phyloP scores from a whole-genome alignment of 1,140 invertebrate genomes.

The Chymomyza costata region DNA sequence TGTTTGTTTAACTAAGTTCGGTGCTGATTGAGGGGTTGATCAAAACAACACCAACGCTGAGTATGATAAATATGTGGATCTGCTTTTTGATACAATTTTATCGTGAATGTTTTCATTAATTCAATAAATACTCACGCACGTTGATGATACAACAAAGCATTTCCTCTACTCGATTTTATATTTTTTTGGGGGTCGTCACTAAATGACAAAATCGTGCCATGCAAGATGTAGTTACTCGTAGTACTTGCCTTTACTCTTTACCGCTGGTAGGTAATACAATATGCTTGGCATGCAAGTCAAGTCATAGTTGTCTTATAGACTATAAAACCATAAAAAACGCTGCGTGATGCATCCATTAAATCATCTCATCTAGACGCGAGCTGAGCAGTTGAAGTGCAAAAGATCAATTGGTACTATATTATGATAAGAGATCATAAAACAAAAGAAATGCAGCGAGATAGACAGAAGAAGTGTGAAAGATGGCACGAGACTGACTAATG shows the following conservation, averaged over 20 bases:
- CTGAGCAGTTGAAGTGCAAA: constrained; percentile 31
- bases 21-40: constrained; percentile 20
- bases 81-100: constrained; percentile 31
- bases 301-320: too few species aligned
- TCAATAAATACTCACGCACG: constrained; percentile 18
- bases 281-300: too few species aligned
- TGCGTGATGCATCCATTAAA: too few species aligned
- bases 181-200: too few species aligned
- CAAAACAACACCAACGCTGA: constrained; percentile 20
- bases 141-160: constrained; percentile 9
- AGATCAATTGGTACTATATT: constrained; percentile 50
- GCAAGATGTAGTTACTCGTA: too few species aligned
- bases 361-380: neutral
- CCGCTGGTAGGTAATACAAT: too few species aligned
- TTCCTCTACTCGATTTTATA: too few species aligned
- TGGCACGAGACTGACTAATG: too few species aligned
- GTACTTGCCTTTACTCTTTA: too few species aligned
- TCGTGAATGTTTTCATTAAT: constrained; percentile 24
- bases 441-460: constrained; percentile 25
- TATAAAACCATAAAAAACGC: too few species aligned
- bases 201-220: too few species aligned
- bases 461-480: constrained; percentile 24
- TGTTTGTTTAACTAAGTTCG: constrained; percentile 30
- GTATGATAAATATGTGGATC: too few species aligned
- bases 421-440: constrained; percentile 43